Evolutionary conservation across 2,113 vertebrate genomes (phyloP).

Genomic region (Columba livia): DNA sequence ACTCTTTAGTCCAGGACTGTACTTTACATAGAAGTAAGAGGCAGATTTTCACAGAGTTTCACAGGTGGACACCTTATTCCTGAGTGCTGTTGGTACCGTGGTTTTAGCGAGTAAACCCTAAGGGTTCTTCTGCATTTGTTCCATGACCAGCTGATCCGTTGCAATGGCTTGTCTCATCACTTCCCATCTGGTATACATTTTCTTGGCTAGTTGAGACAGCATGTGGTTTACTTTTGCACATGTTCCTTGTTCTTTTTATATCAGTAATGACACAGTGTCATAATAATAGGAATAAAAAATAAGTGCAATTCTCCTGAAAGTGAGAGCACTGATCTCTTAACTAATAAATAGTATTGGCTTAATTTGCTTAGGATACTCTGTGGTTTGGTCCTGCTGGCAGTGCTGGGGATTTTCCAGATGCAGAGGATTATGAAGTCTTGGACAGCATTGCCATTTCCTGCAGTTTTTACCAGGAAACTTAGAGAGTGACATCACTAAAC

Average conservation of each 20-base stretch:
- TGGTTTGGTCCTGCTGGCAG: not conserved
- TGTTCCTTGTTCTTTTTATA: slow-evolving; percentile 60
- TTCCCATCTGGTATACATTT: slow-evolving; percentile 55
- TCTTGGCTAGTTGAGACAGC: slow-evolving; percentile 54
- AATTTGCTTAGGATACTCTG: not conserved
- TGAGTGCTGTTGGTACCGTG: rapidly evolving
- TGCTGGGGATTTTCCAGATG: slow-evolving; percentile 1
- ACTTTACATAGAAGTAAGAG: not conserved
- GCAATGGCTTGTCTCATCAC: slow-evolving; percentile 36
- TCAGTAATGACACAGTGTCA: slow-evolving; percentile 52
- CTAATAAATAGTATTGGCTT: not conserved
- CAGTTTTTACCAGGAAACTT: not conserved
- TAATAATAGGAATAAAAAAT: slow-evolving; percentile 43
- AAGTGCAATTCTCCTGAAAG: not conserved
- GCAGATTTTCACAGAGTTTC: not conserved
- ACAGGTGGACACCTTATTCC: not conserved
- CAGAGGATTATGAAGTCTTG: not conserved
- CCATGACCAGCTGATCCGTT: not conserved
- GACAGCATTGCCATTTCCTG: not conserved
- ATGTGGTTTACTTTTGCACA: slow-evolving; percentile 56
- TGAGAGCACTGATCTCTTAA: not conserved
- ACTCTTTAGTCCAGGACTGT: not conserved
- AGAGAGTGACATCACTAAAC: not conserved
- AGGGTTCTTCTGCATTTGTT: not conserved
- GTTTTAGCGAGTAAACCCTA: not conserved